Evolutionary conservation across 1,140 invertebrate species (phyloP).

Genomic region (Drosophila parabipectinata): DNA sequence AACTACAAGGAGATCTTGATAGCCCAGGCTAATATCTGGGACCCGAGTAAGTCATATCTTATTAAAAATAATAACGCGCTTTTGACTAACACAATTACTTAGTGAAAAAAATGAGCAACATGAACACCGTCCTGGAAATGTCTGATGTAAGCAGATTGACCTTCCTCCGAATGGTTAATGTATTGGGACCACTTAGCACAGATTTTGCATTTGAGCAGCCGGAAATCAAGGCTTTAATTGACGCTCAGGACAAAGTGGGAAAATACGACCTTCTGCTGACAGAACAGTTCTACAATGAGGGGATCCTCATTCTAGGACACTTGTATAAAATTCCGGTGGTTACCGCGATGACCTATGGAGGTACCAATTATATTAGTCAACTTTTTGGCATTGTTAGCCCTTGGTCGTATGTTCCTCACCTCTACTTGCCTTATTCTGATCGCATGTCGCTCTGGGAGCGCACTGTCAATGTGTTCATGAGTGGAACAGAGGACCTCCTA

Average conservation of each 20-base stretch:
- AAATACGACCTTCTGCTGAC: slow-evolving; percentile 84
- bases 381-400: slow-evolving; percentile 69
- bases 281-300: slow-evolving; percentile 83
- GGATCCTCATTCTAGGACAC: slow-evolving; percentile 79
- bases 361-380: slow-evolving; percentile 71
- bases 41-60: too few species aligned
- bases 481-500: slow-evolving; percentile 42
- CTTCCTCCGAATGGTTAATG: slow-evolving; percentile 14
- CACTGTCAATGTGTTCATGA: slow-evolving; percentile 52
- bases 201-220: slow-evolving; percentile 79
- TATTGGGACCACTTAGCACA: slow-evolving; percentile 54
- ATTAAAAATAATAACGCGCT: too few species aligned
- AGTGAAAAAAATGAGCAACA: too few species aligned
- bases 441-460: slow-evolving; percentile 83
- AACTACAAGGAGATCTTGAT: too few species aligned
- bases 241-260: slow-evolving; percentile 63
- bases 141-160: slow-evolving; percentile 23
- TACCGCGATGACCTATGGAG: slow-evolving; percentile 72
- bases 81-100: too few species aligned
- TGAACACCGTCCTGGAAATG: slow-evolving; percentile 50
- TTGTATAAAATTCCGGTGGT: slow-evolving; percentile 82
- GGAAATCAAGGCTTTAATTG: slow-evolving; percentile 76
- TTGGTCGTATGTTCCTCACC: slow-evolving; percentile 79
- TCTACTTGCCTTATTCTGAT: slow-evolving; percentile 57
- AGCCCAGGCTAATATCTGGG: too few species aligned